Conservation (phyloP, 2,888 invertebrate genomes). For the Cactoblastis cactorum region DNA sequence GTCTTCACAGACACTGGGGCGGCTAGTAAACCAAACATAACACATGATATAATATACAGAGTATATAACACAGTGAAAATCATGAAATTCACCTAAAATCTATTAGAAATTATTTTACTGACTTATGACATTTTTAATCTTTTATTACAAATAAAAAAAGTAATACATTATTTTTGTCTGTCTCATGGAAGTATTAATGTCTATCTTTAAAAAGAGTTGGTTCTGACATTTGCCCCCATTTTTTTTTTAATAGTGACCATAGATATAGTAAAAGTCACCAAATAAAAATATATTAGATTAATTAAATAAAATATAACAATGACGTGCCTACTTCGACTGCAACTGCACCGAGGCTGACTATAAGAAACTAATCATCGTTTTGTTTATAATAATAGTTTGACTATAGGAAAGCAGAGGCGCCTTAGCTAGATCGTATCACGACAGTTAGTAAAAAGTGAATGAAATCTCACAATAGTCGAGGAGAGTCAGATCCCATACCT, state of each 20-base stretch:
- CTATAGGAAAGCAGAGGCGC: slow-evolving; percentile 8
- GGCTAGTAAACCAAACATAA: slow-evolving; percentile 37
- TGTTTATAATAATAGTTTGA: background rate
- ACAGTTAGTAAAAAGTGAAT: slow-evolving; percentile 61
- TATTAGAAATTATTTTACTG: background rate
- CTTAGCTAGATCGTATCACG: slow-evolving; percentile 38
- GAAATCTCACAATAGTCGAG: slow-evolving; percentile 58
- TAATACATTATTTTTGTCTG: background rate
- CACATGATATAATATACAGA: slow-evolving; percentile 33
- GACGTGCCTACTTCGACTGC: too few relatives aligned
- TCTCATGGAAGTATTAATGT: too few relatives aligned
- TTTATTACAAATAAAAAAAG: background rate
- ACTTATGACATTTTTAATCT: background rate
- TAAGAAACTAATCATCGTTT: background rate
- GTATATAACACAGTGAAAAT: background rate
- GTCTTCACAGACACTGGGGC: slow-evolving; percentile 47
- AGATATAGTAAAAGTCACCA: too few relatives aligned
- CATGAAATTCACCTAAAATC: slow-evolving; percentile 6
- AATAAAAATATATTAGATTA: too few relatives aligned
- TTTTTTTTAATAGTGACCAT: too few relatives aligned
- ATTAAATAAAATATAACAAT: too few relatives aligned
- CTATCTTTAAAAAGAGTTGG: too few relatives aligned
- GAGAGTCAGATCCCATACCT: slow-evolving; percentile 57
- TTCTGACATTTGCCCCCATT: too few relatives aligned
- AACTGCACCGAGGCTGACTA: too few relatives aligned